Conservation (phyloP, 2,113 vertebrate species). For the Sakesphorus luctuosus region DNA sequence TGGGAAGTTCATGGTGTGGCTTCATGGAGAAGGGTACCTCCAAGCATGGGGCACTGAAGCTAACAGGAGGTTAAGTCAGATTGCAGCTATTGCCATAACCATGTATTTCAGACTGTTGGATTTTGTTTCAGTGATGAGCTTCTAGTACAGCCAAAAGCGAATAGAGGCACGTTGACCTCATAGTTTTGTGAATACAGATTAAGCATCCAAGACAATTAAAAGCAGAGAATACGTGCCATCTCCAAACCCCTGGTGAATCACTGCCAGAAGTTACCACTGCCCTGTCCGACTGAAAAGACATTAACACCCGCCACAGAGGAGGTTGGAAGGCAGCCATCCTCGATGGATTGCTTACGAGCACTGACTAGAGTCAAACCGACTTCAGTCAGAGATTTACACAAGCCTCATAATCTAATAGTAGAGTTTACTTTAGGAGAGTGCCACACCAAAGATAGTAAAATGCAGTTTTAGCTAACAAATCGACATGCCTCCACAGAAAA, state of each 20-base stretch:
- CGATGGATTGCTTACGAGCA: slow-evolving; percentile 9
- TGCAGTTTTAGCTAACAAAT: slow-evolving; percentile 49
- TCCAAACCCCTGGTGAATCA: neutral
- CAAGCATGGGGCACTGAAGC: fast-evolving
- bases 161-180: slow-evolving; percentile 62
- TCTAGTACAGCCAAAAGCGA: slow-evolving; percentile 44
- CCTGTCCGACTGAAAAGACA: neutral
- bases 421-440: slow-evolving; percentile 64
- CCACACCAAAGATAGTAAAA: slow-evolving; percentile 72
- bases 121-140: slow-evolving; percentile 54
- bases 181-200: neutral
- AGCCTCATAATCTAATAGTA: slow-evolving; percentile 41
- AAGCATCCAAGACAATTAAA: slow-evolving; percentile 55
- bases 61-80: slow-evolving; percentile 35
- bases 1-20: neutral
- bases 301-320: neutral
- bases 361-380: slow-evolving; percentile 40
- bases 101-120: neutral
- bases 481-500: slow-evolving; percentile 29
- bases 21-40: neutral
- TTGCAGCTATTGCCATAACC: neutral
- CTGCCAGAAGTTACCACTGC: neutral
- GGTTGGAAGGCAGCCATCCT: slow-evolving; percentile 56
- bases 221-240: slow-evolving; percentile 22
- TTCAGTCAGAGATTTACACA: slow-evolving; percentile 63